Evolutionary conservation across 2,113 vertebrate genomes (phyloP).

Genomic region (Montifringilla adamsi): DNA sequence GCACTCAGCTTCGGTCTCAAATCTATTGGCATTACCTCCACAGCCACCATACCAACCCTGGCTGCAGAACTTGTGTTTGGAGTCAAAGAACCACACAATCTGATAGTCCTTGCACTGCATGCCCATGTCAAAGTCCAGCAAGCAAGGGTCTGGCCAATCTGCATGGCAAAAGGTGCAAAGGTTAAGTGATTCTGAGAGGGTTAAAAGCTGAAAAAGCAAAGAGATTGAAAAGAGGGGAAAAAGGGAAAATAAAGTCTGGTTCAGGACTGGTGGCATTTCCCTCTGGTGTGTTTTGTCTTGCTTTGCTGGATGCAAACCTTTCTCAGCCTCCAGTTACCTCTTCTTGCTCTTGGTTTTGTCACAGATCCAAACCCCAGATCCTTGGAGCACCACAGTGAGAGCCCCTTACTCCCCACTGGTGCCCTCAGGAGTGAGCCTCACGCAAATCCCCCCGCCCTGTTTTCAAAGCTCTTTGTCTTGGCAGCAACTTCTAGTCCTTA

Average conservation of each 20-base stretch:
- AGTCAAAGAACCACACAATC: constrained; percentile 88
- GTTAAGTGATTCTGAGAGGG: constrained; percentile 7
- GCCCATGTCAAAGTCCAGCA: constrained; percentile 84
- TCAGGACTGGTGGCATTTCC: background rate
- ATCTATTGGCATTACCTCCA: constrained; percentile 84
- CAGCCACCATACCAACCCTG: constrained; percentile 87
- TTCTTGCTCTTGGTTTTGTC: background rate
- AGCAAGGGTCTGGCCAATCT: constrained; percentile 81
- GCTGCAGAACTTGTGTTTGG: constrained; percentile 81
- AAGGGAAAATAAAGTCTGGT: background rate
- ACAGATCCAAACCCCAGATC: background rate
- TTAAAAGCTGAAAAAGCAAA: constrained; percentile 57
- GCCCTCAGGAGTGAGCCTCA: background rate
- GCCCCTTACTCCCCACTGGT: background rate
- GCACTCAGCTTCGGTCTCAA: constrained; percentile 82
- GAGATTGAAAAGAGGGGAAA: background rate
- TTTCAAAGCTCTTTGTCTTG: background rate
- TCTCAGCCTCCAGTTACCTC: background rate
- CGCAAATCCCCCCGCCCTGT: background rate
- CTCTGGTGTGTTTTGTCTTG: fast-evolving
- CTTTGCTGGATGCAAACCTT: background rate
- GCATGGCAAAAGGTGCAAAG: constrained; percentile 64
- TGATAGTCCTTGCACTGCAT: constrained; percentile 83
- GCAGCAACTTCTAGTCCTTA: background rate
- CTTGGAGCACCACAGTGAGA: background rate